Evolutionary conservation across 1,140 invertebrate species (phyloP).

Genomic region (Danaus plexippus): DNA sequence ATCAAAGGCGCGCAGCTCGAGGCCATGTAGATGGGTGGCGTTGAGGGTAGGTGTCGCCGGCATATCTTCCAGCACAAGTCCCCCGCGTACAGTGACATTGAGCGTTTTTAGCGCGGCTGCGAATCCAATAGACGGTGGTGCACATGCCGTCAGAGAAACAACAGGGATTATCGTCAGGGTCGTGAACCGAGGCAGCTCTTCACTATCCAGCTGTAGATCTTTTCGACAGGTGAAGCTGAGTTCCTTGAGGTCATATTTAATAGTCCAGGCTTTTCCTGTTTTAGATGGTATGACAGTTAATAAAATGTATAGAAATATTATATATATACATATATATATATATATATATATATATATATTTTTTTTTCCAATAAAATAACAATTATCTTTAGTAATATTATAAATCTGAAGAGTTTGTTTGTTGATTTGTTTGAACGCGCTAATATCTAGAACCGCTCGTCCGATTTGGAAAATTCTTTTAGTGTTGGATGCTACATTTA

Average conservation of each 20-base stretch:
- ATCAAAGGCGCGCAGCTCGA: conserved; percentile 4
- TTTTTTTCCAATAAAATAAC: too few species aligned
- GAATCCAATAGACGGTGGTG: conserved; percentile 32
- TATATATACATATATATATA: too few species aligned
- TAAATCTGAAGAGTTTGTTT: too few species aligned
- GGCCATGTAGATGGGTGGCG: conserved; percentile 6
- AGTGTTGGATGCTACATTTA: too few species aligned
- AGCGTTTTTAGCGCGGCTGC: conserved; percentile 59
- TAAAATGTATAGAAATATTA: too few species aligned
- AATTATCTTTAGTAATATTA: too few species aligned
- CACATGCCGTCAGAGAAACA: conserved; percentile 19
- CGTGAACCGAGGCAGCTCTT: conserved; percentile 20
- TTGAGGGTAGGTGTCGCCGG: conserved; percentile 9
- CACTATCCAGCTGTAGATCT: conserved; percentile 15
- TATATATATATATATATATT: too few species aligned
- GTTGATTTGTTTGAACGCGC: too few species aligned
- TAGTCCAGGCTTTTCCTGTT: conserved; percentile 13
- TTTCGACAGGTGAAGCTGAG: conserved; percentile 17
- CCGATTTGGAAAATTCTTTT: too few species aligned
- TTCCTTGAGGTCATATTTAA: conserved; percentile 8
- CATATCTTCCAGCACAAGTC: conserved; percentile 8
- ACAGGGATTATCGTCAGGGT: conserved; percentile 3
- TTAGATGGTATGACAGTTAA: not conserved
- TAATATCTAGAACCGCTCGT: too few species aligned
- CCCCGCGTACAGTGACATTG: conserved; percentile 12